Conservation (phyloP, 1,140 invertebrate species). For the Lineus longissimus region DNA sequence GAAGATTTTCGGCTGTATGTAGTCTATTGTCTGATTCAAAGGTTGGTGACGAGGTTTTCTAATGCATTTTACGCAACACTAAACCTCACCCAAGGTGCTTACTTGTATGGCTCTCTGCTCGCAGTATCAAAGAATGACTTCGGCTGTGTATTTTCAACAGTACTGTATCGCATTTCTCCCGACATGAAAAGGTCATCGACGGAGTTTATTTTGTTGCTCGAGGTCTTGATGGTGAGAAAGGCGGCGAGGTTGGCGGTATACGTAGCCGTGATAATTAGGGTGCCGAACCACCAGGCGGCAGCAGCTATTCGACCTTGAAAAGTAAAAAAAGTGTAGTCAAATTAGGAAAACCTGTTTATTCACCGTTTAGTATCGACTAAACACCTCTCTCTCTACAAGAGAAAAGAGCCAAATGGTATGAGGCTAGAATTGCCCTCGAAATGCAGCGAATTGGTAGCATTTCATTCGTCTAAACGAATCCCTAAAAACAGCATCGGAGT, state of each 20-base stretch:
- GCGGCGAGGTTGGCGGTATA: conserved; percentile 74
- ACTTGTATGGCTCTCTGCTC: neutral
- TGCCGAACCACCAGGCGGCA: conserved; percentile 98
- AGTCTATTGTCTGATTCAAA: too few species aligned
- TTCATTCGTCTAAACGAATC: too few species aligned
- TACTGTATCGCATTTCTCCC: neutral
- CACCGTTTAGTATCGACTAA: too few species aligned
- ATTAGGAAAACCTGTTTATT: too few species aligned
- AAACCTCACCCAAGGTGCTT: neutral
- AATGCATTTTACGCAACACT: too few species aligned
- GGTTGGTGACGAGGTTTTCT: too few species aligned
- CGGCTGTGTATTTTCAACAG: neutral
- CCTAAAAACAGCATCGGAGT: too few species aligned
- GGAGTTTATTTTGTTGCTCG: conserved; percentile 36
- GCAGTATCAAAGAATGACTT: neutral
- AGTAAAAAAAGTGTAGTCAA: conserved; percentile 29
- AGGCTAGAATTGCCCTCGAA: too few species aligned
- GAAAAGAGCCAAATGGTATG: too few species aligned
- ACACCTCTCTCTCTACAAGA: too few species aligned
- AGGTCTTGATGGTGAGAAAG: conserved; percentile 45
- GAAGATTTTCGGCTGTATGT: too few species aligned
- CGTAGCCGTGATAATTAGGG: conserved; percentile 95
- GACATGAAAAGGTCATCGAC: conserved; percentile 33
- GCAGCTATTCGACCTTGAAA: conserved; percentile 76
- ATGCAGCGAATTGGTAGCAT: too few species aligned